These are phyloP conservation scores for Xenopus petersii DNA, from an alignment of 2,797 vertebrate genomes.

Conservation along the genomic window DNA sequence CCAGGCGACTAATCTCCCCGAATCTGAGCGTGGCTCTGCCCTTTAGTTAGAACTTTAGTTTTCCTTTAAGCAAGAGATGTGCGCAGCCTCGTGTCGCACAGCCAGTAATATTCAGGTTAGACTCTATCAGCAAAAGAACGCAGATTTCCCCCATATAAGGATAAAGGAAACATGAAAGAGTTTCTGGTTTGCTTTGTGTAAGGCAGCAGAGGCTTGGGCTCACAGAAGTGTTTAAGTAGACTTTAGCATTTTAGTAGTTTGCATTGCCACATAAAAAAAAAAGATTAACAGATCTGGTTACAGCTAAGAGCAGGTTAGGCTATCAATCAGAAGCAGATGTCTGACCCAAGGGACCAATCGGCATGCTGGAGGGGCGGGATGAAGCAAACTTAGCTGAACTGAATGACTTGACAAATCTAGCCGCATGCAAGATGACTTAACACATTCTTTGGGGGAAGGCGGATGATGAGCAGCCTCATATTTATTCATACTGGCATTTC, in stretches of 20 bases:
- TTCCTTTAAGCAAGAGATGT: too few species aligned
- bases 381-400: constrained; percentile 79
- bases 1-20: too few species aligned
- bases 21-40: too few species aligned
- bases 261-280: constrained; percentile 25
- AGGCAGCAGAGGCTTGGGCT: too few species aligned
- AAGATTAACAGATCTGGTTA: constrained; percentile 59
- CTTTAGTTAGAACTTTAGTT: too few species aligned
- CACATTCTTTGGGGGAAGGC: constrained; percentile 78
- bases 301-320: constrained; percentile 43
- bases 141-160: too few species aligned
- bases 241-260: not conserved
- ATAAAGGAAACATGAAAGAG: too few species aligned
- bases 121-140: too few species aligned
- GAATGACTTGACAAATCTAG: constrained; percentile 90
- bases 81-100: too few species aligned
- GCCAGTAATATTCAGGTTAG: too few species aligned
- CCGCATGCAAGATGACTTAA: constrained; percentile 80
- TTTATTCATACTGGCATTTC: constrained; percentile 25
- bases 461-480: constrained; percentile 28
- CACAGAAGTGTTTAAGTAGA: too few species aligned
- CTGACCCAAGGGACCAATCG: constrained; percentile 70
- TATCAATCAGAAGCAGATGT: constrained; percentile 57
- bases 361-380: constrained; percentile 68
- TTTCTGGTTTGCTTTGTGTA: too few species aligned